Evolutionary conservation across 2,888 invertebrate species (phyloP).

Genomic region (Andrena chrysosceles): DNA sequence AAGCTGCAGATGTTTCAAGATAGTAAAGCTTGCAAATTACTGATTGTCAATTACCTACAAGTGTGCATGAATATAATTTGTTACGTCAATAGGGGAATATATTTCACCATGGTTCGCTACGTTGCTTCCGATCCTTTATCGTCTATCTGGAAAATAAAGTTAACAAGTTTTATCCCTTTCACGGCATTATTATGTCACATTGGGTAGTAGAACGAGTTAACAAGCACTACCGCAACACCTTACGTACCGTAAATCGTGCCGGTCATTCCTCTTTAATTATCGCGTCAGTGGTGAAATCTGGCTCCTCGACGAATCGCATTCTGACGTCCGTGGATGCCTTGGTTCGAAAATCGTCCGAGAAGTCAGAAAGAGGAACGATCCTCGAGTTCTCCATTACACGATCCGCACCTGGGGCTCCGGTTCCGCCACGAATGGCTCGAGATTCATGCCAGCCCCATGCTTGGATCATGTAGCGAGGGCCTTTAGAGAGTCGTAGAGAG

Average conservation of each 20-base stretch:
- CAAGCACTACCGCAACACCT: slow-evolving; percentile 19
- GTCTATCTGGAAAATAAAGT: slow-evolving; percentile 5
- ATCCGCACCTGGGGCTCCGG: slow-evolving; percentile 59
- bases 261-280: slow-evolving; percentile 56
- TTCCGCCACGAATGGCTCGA: slow-evolving; percentile 59
- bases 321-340: slow-evolving; percentile 18
- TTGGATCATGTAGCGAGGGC: slow-evolving; percentile 71
- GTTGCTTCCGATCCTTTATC: background rate
- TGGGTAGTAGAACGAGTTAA: slow-evolving; percentile 31
- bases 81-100: background rate
- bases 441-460: slow-evolving; percentile 68
- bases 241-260: slow-evolving; percentile 37
- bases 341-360: slow-evolving; percentile 25
- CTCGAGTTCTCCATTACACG: slow-evolving; percentile 57
- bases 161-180: background rate
- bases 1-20: too few species aligned
- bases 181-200: slow-evolving; percentile 24
- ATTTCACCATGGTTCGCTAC: background rate
- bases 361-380: slow-evolving; percentile 46
- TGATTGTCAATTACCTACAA: too few species aligned
- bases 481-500: slow-evolving; percentile 74
- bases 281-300: slow-evolving; percentile 48
- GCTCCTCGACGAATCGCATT: slow-evolving; percentile 19
- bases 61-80: too few species aligned
- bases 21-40: too few species aligned